Evolutionary conservation across 2,113 vertebrate genomes (phyloP).

Genomic region (Sander lucioperca): DNA sequence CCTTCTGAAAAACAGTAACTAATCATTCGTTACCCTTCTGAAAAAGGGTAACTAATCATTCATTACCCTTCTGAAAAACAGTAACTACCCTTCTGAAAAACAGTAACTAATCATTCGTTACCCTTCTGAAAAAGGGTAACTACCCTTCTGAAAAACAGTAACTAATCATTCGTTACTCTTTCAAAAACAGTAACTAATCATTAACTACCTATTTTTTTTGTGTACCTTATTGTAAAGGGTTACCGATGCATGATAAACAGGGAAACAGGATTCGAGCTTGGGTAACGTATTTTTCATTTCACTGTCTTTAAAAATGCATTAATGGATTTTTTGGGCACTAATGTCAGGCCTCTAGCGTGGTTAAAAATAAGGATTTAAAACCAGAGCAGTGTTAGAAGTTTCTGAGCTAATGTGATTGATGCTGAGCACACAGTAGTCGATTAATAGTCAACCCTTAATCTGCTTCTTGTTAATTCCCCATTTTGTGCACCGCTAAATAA

Average conservation of each 20-base stretch:
- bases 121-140: too few relatives aligned
- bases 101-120: too few relatives aligned
- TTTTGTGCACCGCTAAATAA: slow-evolving; percentile 40
- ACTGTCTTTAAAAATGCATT: background rate
- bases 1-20: too few relatives aligned
- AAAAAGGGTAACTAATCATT: too few relatives aligned
- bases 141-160: too few relatives aligned
- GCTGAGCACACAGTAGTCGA: slow-evolving; percentile 29
- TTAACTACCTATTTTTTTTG: too few relatives aligned
- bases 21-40: too few relatives aligned
- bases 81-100: too few relatives aligned
- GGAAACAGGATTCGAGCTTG: background rate
- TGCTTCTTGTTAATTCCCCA: slow-evolving; percentile 54
- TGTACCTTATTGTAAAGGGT: too few relatives aligned
- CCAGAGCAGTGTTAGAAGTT: slow-evolving; percentile 6
- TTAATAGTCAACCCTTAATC: slow-evolving; percentile 62
- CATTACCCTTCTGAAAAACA: too few relatives aligned
- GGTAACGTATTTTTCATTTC: background rate
- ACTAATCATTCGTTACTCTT: too few relatives aligned
- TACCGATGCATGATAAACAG: background rate
- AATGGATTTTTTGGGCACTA: background rate
- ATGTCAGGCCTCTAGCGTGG: background rate
- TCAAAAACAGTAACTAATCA: too few relatives aligned
- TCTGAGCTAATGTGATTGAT: slow-evolving; percentile 52
- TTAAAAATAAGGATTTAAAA: slow-evolving; percentile 30